Base-by-base conservation (phyloP, 2,888 invertebrate species). In the Synanthedon andrenaeformis region DNA sequence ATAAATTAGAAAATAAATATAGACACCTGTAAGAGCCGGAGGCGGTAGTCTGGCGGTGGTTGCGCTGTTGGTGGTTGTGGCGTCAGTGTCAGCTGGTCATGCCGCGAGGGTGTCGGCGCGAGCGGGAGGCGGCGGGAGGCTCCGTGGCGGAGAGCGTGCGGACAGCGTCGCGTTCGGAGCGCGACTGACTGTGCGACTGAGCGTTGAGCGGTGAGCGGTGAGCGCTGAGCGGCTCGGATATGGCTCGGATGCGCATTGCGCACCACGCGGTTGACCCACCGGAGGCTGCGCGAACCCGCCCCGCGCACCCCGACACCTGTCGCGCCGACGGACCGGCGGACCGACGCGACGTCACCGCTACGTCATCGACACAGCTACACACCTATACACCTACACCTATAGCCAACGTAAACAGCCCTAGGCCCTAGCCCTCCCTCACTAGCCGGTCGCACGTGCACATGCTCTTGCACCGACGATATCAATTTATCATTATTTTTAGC, bases 1-100 rank as follows among this genome's bases (percentile, higher is more conserved):
- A n/a, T 17, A 17, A 17, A 17, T 17, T 17, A 17, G 17, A 17
- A 17, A 17, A 17, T 17, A 17, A 17, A 17, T 17, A 17, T 17
- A 2, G 17, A 17, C 1, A 45, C 45, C 45, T 45, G 49, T 17
- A 12, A 8, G 19, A 13, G 49, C 12, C 45, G 45, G 45, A 45
- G 45, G 3, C 45, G 14, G 49, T 19, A 14, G 49, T 13, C 23
- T 8, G 49, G 49, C 49, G 8, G 49, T 6, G 49, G 49, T 11
- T 3, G 17, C 17, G 49, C 8, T 8, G 17, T 11, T 14, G 45
- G 45, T 8, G 23, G 49, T 41, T 6, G 51, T 0, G 14, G 51
- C 12, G 51, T 58, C 63, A 65, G 57, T 64, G 81, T 81, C 82
- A 81, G 81, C 74, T 72, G 76, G 65, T 65, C 82, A 76, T 75